Conservation (phyloP, 2,797 vertebrate genomes). For the Cottoperca gobio region DNA sequence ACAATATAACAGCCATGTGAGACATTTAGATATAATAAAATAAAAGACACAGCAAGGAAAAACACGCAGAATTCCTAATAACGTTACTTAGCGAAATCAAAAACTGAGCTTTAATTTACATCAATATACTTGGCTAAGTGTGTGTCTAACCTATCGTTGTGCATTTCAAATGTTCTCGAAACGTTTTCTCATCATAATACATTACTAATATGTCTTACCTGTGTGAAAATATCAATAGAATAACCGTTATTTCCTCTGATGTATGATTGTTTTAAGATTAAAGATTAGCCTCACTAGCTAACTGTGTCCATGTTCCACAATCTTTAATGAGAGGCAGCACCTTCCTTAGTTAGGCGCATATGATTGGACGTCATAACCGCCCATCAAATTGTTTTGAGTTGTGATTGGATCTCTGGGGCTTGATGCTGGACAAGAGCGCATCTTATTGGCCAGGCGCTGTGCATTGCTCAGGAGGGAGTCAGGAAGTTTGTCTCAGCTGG, state of each 20-base stretch:
- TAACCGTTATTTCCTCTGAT: neutral
- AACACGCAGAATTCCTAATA: neutral
- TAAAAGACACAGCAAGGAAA: neutral
- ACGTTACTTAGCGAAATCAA: neutral
- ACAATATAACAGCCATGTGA: neutral
- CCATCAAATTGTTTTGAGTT: slow-evolving; percentile 31
- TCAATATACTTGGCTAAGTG: slow-evolving; percentile 4
- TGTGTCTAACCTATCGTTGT: neutral
- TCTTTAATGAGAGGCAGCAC: neutral
- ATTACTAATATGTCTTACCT: slow-evolving; percentile 51
- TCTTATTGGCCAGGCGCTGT: slow-evolving; percentile 58
- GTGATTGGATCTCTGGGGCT: slow-evolving; percentile 47
- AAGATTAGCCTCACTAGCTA: slow-evolving; percentile 55
- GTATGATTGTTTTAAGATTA: slow-evolving; percentile 21
- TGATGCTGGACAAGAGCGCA: fast-evolving
- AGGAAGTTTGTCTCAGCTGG: slow-evolving; percentile 48
- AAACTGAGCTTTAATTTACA: neutral
- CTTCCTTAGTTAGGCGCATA: slow-evolving; percentile 49
- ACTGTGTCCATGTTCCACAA: slow-evolving; percentile 39
- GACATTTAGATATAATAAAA: neutral
- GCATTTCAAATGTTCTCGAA: neutral
- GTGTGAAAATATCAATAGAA: neutral
- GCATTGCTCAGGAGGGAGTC: neutral
- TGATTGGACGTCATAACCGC: slow-evolving; percentile 54
- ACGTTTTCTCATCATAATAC: neutral